Base-by-base conservation (phyloP, 2,797 vertebrate species). In the Cossypha dichroa region DNA sequence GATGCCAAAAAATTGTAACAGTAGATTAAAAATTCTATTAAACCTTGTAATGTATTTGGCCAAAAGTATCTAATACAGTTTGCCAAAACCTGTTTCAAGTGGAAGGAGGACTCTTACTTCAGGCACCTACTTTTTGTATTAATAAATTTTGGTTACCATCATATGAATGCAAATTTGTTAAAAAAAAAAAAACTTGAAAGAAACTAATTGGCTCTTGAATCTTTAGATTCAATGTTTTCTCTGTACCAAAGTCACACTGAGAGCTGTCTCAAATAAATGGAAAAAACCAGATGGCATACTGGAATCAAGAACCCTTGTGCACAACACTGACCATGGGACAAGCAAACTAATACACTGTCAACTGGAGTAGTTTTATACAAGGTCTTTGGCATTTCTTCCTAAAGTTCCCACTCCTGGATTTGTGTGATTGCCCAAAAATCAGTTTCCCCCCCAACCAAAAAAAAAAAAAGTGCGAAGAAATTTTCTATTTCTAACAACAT, bases 1-100 rank as follows among this genome's bases (percentile, higher is more conserved):
- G 40, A 80, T 66, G 90, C 73, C 87, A 96, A 63, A 80, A 88
- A 77, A 64, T 80, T 85, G 15, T 85, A 90, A 89, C 23, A 89
- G 82, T 58, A 91, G 78, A 90, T 90, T 77, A 88, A 93, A 90
- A 73, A 63, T 82, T 88, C 69, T 94, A 54, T 84, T 91, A 91
- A 91, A 84, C 16, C n/a, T 67, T 73, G 43, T 58, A 88, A 86
- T 43, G 10, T 26, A 74, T 82, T 81, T 88, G 66, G 89, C 51
- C 51, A 63, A 69, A 87, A 52, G 19, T 69, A 73, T 38, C 46
- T 66, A 73, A 77, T 29, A 67, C 0, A 38, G 10, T 75, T 52
- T 88, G 87, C 85, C 91, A 95, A 95, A 90, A 91, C 15, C 34
- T 75, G 38, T 73, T 84, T 74, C 40, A 85, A 90, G 34, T 62